Evolutionary conservation across 2,888 invertebrate species (phyloP), one percentile per base, ranked within the genome.

Genomic region (Mellilla xanthometata): DNA sequence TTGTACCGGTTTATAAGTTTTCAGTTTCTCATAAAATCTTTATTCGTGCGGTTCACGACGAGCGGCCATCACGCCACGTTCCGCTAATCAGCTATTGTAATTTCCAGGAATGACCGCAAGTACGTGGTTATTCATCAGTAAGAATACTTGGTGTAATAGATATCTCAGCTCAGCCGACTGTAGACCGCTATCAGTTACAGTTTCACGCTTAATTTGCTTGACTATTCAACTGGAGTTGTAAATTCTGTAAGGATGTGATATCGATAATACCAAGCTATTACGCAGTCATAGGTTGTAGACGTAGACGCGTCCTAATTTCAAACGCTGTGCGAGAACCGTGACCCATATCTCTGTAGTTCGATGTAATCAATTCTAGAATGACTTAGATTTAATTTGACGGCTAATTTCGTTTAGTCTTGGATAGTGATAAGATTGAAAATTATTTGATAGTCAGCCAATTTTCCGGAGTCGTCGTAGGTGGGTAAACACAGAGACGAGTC

Each of bases 401-500:
- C 56, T 67, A 66, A 72, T 63, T 71, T 65, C 30, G 64, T 63
- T 56, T 55, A 65, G 62, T 70, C 62, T 68, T 56, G 68, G 67
- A 56, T 72, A 69, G 70, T 65, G 71, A 70, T 66, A 67, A n/a
- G 65, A 60, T 56, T 54, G 47, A 56, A 60, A 41, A 60, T 65
- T 55, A 59, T 73, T 46, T 80, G 78, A 73, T 65, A 13, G 49
- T 53, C 31, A 67, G 80, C 80, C 80, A 81, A 72, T 65, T 54
- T 60, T 60, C 44, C 43, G 52, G 60, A 57, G 60, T 50, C 46
- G 52, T 58, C 46, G 52, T 58, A 28, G 24, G 31, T 35, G 41
- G 36, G 42, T 47, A 43, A 41, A 41, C 41, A 48, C 38, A 28
- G 23, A 40, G 24, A 33, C 33, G 54, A 59, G 57, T 60, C 57